Conservation (phyloP, 2,797 vertebrate genomes). For the Triplophysa bombifrons region DNA sequence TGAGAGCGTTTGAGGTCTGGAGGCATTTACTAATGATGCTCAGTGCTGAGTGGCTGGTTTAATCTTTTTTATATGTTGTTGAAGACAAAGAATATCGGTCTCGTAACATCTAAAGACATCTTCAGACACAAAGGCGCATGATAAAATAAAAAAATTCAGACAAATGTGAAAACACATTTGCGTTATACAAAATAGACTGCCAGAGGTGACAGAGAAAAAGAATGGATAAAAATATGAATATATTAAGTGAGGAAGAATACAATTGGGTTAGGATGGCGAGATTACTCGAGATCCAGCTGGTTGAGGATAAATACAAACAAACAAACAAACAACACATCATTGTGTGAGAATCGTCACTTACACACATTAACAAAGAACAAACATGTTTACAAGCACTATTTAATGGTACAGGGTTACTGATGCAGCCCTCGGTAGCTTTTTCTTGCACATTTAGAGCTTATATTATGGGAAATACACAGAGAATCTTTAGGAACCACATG, state of each 20-base stretch:
- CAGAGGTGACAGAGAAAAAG: background rate
- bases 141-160: background rate
- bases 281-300: background rate
- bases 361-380: conserved; percentile 40
- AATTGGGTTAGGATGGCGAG: background rate
- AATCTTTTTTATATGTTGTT: conserved; percentile 38
- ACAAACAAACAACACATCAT: conserved; percentile 23
- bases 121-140: background rate
- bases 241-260: background rate
- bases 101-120: background rate
- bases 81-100: conserved; percentile 2
- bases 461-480: background rate
- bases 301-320: conserved; percentile 8
- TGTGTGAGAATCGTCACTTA: conserved; percentile 20
- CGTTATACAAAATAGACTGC: background rate
- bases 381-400: conserved; percentile 35
- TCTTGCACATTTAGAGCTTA: background rate
- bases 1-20: conserved; percentile 58
- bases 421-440: background rate
- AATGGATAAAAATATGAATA: background rate
- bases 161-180: background rate
- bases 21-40: conserved; percentile 72
- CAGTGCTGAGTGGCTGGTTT: conserved; percentile 50
- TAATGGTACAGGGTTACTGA: conserved; percentile 35
- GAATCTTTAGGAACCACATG: background rate